phyloP scores from a whole-genome alignment of 2,797 vertebrate species.

The Pangasius krempfi region DNA sequence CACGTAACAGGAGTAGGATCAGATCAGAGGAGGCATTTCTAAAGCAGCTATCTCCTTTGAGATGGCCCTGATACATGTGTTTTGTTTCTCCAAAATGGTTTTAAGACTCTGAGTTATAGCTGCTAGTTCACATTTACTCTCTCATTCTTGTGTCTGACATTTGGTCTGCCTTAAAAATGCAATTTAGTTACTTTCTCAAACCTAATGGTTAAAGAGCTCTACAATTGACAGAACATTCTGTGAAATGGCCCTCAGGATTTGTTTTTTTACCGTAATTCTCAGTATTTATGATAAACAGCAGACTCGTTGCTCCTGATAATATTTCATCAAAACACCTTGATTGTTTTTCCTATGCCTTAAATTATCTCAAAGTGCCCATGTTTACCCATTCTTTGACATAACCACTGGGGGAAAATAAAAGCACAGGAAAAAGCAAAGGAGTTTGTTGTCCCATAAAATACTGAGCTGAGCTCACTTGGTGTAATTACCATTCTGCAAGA shows the following conservation, averaged over 20 bases:
- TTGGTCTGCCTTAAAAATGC: neutral
- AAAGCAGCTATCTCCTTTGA: slow-evolving; percentile 43
- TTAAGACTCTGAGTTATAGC: slow-evolving; percentile 28
- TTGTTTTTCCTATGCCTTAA: slow-evolving; percentile 32
- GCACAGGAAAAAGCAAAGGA: slow-evolving; percentile 49
- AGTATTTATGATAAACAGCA: slow-evolving; percentile 41
- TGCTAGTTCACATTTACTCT: slow-evolving; percentile 34
- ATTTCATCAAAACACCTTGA: slow-evolving; percentile 40
- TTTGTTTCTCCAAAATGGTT: slow-evolving; percentile 21
- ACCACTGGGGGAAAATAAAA: slow-evolving; percentile 29
- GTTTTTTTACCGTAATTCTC: neutral
- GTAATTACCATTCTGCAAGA: slow-evolving; percentile 60
- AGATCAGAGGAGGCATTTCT: slow-evolving; percentile 45
- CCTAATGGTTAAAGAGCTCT: neutral
- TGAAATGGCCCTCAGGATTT: slow-evolving; percentile 35
- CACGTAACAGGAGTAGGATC: slow-evolving; percentile 26
- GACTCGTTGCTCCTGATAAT: slow-evolving; percentile 36
- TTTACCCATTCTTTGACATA: slow-evolving; percentile 43
- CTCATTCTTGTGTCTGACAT: slow-evolving; percentile 7
- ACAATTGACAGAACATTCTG: slow-evolving; percentile 7
- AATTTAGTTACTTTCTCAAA: neutral
- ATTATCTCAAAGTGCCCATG: slow-evolving; percentile 37
- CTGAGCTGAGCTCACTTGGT: slow-evolving; percentile 51
- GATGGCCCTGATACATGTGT: slow-evolving; percentile 33
- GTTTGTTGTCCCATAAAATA: slow-evolving; percentile 58